Evolutionary conservation across 2,888 invertebrate species (phyloP).

Genomic region (Plagodis pulveraria): DNA sequence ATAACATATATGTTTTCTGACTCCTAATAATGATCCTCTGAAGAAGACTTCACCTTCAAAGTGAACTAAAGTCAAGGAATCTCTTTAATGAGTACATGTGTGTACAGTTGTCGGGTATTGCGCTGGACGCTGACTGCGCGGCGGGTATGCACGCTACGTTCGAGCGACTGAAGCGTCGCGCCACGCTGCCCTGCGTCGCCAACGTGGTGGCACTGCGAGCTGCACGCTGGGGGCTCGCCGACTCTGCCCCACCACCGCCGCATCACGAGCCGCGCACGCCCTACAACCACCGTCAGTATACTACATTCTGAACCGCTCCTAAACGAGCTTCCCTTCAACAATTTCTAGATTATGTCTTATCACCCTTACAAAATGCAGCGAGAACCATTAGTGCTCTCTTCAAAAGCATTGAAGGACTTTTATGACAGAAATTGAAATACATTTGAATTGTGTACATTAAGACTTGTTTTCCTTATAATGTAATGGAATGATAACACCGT

Average conservation of each 20-base stretch:
- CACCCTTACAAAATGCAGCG: slow-evolving; percentile 98
- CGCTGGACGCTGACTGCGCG: slow-evolving; percentile 81
- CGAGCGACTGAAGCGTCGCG: slow-evolving; percentile 73
- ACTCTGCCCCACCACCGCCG: slow-evolving; percentile 48
- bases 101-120: slow-evolving; percentile 76
- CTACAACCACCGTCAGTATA: slow-evolving; percentile 29
- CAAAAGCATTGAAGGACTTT: slow-evolving; percentile 97
- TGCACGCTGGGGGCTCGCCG: slow-evolving; percentile 78
- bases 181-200: slow-evolving; percentile 64
- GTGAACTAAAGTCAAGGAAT: no score
- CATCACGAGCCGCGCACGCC: slow-evolving; percentile 37
- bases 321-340: slow-evolving; percentile 93
- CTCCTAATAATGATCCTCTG: no score
- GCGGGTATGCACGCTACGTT: slow-evolving; percentile 76
- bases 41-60: no score
- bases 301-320: no score
- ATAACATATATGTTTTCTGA: no score
- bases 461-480: slow-evolving; percentile 98
- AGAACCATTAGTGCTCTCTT: slow-evolving; percentile 98
- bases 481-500: slow-evolving; percentile 99
- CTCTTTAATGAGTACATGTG: not conserved
- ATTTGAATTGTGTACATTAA: slow-evolving; percentile 98
- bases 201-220: slow-evolving; percentile 72
- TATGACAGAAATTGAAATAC: slow-evolving; percentile 98
- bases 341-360: slow-evolving; percentile 97